Evolutionary conservation across 2,797 vertebrate genomes (phyloP).

Genomic region (Pterois miles): DNA sequence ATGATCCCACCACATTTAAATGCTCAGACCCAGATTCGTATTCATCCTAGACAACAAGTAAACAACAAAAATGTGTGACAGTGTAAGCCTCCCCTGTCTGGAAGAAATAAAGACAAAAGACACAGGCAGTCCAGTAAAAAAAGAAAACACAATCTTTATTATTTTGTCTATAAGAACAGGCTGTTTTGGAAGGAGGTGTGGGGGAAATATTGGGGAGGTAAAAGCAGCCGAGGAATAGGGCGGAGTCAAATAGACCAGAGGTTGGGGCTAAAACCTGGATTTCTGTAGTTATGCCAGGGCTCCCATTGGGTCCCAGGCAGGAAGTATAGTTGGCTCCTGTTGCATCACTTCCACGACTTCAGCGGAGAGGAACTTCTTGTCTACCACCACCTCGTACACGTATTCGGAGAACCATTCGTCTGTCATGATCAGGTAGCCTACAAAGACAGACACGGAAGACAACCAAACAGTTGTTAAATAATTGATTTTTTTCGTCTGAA

Average conservation of each 20-base stretch:
- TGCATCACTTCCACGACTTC: slow-evolving; percentile 91
- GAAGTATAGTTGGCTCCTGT: slow-evolving; percentile 90
- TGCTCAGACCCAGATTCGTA: background rate
- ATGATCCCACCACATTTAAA: background rate
- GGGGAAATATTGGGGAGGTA: slow-evolving; percentile 57
- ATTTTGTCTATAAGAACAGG: slow-evolving; percentile 78
- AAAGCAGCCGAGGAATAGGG: slow-evolving; percentile 71
- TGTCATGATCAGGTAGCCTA: slow-evolving; percentile 98
- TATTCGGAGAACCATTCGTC: slow-evolving; percentile 99
- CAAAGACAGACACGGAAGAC: slow-evolving; percentile 10
- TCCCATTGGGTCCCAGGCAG: slow-evolving; percentile 99
- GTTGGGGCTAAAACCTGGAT: slow-evolving; percentile 59
- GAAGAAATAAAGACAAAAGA: slow-evolving; percentile 43
- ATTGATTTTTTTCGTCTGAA: background rate
- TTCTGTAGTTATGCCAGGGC: slow-evolving; percentile 87
- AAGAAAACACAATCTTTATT: slow-evolving; percentile 79
- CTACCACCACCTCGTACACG: slow-evolving; percentile 97
- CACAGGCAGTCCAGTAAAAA: slow-evolving; percentile 73
- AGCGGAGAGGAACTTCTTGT: slow-evolving; percentile 87
- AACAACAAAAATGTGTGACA: background rate
- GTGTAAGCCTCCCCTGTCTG: background rate
- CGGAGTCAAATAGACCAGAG: slow-evolving; percentile 73
- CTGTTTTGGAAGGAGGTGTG: slow-evolving; percentile 43
- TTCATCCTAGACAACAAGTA: no score
- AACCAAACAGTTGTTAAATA: background rate